phyloP scores from a whole-genome alignment of 2,797 vertebrate genomes.

The Chloroceryle inda region DNA sequence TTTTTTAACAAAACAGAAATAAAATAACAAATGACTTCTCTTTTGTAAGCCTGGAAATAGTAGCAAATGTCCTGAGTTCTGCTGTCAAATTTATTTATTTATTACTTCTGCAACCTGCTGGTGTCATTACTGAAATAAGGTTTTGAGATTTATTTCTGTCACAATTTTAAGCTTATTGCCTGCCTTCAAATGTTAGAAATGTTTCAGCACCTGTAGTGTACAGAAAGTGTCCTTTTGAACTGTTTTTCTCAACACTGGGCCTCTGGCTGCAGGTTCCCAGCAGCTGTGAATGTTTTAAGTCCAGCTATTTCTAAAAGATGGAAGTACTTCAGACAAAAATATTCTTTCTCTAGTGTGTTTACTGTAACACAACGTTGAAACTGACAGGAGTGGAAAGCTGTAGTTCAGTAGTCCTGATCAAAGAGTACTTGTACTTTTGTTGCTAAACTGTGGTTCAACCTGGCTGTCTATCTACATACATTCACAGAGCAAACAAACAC shows the following conservation, averaged over 20 bases:
- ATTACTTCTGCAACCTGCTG: neutral
- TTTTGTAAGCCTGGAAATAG: neutral
- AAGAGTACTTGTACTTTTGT: neutral
- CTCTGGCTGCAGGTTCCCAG: neutral
- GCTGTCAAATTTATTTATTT: neutral
- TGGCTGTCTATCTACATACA: fast-evolving
- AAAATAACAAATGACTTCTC: neutral
- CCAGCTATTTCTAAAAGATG: neutral
- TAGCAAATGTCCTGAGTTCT: neutral
- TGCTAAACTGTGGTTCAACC: neutral
- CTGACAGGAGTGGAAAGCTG: neutral
- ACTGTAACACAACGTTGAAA: neutral
- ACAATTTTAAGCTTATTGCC: neutral
- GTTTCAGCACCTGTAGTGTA: neutral
- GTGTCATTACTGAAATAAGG: neutral
- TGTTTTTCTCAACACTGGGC: neutral
- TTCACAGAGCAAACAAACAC: neutral
- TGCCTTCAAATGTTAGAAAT: neutral
- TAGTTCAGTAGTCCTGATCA: neutral
- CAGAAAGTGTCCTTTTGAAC: neutral
- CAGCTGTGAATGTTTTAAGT: neutral
- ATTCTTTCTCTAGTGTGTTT: neutral
- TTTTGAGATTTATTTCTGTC: neutral
- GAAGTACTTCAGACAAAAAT: neutral
- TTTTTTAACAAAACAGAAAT: neutral